phyloP scores from a whole-genome alignment of 2,888 invertebrate genomes.

The Mythimna pallens region DNA sequence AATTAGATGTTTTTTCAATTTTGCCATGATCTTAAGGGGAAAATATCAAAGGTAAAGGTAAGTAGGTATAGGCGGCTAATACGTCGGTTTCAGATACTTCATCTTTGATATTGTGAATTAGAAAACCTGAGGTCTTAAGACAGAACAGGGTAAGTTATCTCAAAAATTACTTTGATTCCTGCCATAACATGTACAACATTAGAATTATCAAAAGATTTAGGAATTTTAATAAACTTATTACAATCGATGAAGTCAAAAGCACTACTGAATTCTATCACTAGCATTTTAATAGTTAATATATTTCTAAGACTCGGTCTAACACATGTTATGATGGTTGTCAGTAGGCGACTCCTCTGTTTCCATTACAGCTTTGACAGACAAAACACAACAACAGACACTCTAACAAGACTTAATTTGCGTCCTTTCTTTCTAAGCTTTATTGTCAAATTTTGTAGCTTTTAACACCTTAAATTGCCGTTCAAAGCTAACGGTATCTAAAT shows the following conservation, averaged over 20 bases:
- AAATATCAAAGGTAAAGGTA: no score
- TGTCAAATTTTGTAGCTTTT: conserved; percentile 42
- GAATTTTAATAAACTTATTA: neutral
- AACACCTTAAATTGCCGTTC: conserved; percentile 45
- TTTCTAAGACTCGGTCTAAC: neutral
- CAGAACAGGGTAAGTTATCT: fast-evolving
- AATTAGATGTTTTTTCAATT: neutral
- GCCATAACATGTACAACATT: no score
- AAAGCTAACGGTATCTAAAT: conserved; percentile 80
- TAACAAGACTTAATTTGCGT: conserved; percentile 38
- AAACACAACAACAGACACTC: conserved; percentile 8
- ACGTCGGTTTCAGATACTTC: neutral
- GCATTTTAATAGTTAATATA: neutral
- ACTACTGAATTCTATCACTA: neutral
- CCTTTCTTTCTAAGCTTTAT: conserved; percentile 31
- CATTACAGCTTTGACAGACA: neutral
- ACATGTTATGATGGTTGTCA: neutral
- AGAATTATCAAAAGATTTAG: neutral
- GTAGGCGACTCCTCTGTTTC: neutral
- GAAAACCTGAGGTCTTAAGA: neutral
- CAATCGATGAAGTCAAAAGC: neutral
- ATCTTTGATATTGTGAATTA: neutral
- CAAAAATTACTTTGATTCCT: neutral
- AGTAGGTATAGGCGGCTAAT: no score
- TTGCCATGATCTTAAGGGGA: neutral